Conservation (phyloP, 2,113 vertebrate species). For the Macaca nemestrina region DNA sequence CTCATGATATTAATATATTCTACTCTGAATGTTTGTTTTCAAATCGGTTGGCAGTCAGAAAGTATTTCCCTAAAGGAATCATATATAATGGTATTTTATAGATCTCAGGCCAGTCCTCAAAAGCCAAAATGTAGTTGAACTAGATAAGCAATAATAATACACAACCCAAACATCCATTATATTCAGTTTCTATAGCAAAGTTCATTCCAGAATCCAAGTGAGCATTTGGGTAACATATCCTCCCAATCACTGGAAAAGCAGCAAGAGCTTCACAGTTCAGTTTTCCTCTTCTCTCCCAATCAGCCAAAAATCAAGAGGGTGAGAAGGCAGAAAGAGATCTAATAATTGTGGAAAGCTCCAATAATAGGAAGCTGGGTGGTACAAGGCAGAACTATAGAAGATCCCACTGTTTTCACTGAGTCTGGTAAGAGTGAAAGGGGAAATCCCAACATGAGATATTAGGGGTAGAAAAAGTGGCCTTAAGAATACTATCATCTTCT, state of each 20-base stretch:
- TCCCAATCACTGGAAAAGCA: not conserved
- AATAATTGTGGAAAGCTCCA: not conserved
- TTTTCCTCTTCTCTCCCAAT: not conserved
- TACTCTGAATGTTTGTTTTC: conserved; percentile 5
- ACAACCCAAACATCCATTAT: conserved; percentile 1
- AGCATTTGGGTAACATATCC: not conserved
- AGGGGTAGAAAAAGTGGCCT: not conserved
- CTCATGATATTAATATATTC: not conserved
- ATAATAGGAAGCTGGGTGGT: not conserved
- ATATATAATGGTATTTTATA: not conserved
- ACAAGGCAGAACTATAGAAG: not conserved
- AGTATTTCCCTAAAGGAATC: not conserved
- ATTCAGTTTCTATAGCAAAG: not conserved
- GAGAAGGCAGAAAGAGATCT: not conserved
- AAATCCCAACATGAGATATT: not conserved
- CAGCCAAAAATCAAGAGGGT: not conserved
- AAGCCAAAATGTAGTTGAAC: conserved; percentile 25
- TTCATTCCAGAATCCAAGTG: conserved; percentile 4
- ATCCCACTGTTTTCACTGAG: not conserved
- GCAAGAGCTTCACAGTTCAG: not conserved
- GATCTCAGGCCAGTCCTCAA: not conserved
- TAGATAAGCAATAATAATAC: not conserved
- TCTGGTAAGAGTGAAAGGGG: not conserved
- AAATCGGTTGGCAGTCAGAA: not conserved
- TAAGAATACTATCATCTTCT: not conserved